phyloP scores from a whole-genome alignment of 2,797 vertebrate species.

The Phataginus tetradactyla region DNA sequence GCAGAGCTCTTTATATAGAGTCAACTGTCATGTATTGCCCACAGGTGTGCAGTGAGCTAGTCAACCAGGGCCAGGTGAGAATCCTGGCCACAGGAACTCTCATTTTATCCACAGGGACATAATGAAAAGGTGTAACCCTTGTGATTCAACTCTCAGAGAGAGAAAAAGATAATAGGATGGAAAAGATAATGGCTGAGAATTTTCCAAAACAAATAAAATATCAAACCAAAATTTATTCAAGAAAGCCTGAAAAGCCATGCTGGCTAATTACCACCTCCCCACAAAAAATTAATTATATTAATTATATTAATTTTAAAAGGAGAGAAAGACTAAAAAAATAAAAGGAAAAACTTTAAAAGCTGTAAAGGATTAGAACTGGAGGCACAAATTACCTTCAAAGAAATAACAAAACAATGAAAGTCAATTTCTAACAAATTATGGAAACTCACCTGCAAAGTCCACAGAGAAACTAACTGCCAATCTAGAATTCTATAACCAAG shows the following conservation, averaged over 20 bases:
- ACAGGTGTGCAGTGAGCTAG: too few species aligned
- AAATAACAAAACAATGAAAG: not conserved
- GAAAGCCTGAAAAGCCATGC: not conserved
- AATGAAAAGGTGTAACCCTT: not conserved
- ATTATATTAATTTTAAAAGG: too few species aligned
- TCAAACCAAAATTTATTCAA: not conserved
- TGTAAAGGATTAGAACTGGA: not conserved
- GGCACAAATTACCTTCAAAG: not conserved
- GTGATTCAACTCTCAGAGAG: not conserved
- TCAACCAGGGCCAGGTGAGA: too few species aligned
- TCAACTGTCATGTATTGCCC: too few species aligned
- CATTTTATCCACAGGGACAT: not conserved
- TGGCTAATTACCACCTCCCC: not conserved
- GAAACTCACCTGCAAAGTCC: not conserved
- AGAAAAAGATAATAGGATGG: not conserved
- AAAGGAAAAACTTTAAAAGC: not conserved
- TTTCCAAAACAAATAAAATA: slow-evolving; percentile 30
- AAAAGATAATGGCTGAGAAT: not conserved
- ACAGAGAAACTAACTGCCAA: slow-evolving; percentile 1
- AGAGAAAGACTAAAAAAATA: not conserved
- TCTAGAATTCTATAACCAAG: slow-evolving; percentile 26
- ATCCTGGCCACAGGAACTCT: too few species aligned
- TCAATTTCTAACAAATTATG: not conserved
- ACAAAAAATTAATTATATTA: too few species aligned
- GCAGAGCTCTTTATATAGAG: too few species aligned